A percentile compares a stretch with the other conserved stretches of the same genome.
phyloP scores from a whole-genome alignment of 2,797 vertebrate species.

The Martes flavigula region DNA sequence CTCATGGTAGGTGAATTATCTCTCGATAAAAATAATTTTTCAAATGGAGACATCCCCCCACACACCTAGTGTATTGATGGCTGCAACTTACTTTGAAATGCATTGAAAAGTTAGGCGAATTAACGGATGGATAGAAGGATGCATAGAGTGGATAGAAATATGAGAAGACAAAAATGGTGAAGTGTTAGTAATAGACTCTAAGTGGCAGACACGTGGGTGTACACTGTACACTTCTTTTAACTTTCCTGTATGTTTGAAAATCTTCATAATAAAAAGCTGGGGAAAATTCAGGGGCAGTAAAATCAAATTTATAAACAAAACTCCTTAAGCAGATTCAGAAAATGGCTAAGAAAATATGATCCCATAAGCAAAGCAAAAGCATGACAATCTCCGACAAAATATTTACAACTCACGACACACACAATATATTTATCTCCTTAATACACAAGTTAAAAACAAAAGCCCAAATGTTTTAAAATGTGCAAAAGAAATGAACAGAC shows the following conservation, averaged over 20 bases:
- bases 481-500: neutral
- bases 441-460: neutral
- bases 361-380: neutral
- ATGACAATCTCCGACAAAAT: neutral
- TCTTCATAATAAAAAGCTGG: neutral
- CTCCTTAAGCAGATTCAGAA: neutral
- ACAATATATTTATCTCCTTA: neutral
- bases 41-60: neutral
- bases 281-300: neutral
- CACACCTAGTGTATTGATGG: neutral
- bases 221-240: neutral
- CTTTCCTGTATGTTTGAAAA: neutral
- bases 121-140: neutral
- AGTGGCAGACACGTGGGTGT: neutral
- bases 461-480: neutral
- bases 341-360: neutral
- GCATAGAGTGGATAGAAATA: neutral
- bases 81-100: neutral
- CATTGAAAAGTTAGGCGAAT: neutral
- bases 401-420: neutral
- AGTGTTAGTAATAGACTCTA: neutral
- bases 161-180: neutral
- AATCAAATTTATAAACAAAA: slow-evolving; percentile 23
- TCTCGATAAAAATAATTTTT: neutral
- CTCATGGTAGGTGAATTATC: neutral